These are phyloP conservation scores for Bujurquina vittata DNA, from an alignment of 2,113 vertebrate genomes.

Conservation along the genomic window DNA sequence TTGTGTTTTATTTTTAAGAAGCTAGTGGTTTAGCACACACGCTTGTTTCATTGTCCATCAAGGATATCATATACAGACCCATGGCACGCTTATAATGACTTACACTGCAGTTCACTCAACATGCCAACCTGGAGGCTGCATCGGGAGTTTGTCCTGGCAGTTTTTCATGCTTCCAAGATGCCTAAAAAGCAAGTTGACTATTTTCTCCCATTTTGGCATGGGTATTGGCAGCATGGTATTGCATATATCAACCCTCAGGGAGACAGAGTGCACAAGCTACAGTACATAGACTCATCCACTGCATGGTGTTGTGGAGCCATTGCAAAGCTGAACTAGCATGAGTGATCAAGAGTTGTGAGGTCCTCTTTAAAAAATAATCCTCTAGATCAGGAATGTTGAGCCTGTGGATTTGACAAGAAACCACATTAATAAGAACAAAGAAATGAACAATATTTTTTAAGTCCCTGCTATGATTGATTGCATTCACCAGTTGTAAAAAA, in stretches of 20 bases:
- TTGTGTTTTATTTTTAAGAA: neutral
- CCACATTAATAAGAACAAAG: too few species aligned
- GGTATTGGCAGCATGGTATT: slow-evolving; percentile 1
- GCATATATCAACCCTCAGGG: slow-evolving; percentile 13
- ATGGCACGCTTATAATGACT: neutral
- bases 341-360: neutral
- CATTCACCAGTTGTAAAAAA: too few species aligned
- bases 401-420: too few species aligned
- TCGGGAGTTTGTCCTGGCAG: neutral
- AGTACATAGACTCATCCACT: neutral
- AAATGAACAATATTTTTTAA: too few species aligned
- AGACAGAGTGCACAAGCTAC: neutral
- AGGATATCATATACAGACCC: neutral
- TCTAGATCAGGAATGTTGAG: neutral
- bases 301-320: neutral
- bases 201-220: neutral
- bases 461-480: too few species aligned
- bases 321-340: neutral
- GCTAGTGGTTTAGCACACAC: neutral
- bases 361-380: neutral
- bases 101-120: neutral
- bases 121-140: neutral
- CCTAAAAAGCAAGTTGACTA: neutral
- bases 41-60: neutral
- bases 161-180: neutral